A percentile compares a stretch with the other conserved stretches of the same genome.
Evolutionary conservation across 2,113 vertebrate genomes (phyloP).

Genomic region (Corythaixoides concolor): DNA sequence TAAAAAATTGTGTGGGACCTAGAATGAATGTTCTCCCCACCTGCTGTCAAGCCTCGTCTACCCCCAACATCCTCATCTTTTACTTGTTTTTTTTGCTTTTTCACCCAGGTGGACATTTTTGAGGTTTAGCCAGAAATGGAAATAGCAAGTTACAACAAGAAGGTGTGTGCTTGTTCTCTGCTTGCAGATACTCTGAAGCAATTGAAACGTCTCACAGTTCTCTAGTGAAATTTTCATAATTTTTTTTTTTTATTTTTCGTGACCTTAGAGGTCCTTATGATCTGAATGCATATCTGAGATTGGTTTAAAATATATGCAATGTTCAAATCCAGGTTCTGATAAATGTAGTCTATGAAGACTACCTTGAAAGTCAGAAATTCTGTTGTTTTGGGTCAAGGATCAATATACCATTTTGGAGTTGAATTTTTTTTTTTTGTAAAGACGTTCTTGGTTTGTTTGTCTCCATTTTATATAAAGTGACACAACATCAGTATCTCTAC

Average conservation of each 20-base stretch:
- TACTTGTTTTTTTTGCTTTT: not conserved
- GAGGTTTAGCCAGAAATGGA: not conserved
- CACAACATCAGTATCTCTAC: not conserved
- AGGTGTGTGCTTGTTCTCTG: not conserved
- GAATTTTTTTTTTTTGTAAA: not conserved
- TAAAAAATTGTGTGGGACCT: not conserved
- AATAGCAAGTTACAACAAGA: not conserved
- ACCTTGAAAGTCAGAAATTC: not conserved
- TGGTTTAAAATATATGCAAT: not conserved
- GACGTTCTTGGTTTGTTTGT: not conserved
- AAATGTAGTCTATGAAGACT: not conserved
- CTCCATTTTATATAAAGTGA: not conserved
- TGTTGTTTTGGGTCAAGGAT: not conserved
- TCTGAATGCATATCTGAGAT: not conserved
- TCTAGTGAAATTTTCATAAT: not conserved
- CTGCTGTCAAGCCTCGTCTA: not conserved
- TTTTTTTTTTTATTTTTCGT: not conserved
- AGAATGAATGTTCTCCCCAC: not conserved
- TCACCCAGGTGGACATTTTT: not conserved
- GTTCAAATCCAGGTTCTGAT: not conserved
- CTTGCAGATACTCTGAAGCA: not conserved
- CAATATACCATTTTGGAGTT: not conserved
- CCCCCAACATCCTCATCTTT: accelerated
- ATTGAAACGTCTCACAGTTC: not conserved
- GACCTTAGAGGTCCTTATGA: not conserved